These are phyloP conservation scores for Gallinago stenura DNA, from an alignment of 2,797 vertebrate species.

Conservation along the genomic window DNA sequence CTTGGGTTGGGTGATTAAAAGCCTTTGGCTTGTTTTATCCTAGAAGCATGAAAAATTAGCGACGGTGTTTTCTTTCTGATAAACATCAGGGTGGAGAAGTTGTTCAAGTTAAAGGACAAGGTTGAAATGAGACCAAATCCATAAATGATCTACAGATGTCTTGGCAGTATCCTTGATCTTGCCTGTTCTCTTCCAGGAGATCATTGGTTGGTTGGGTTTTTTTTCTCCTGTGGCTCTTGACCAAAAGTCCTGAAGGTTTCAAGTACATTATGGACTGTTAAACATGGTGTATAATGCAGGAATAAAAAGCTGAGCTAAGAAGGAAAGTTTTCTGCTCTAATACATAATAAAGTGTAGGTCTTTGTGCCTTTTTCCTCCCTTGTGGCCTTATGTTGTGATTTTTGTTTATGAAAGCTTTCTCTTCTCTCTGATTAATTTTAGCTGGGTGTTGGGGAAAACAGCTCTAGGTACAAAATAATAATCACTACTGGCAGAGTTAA, in stretches of 20 bases:
- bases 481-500: background rate
- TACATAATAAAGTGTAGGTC: background rate
- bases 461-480: background rate
- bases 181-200: background rate
- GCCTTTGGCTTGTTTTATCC: background rate
- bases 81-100: background rate
- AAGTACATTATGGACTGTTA: background rate
- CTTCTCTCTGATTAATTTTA: conserved; percentile 8
- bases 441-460: background rate
- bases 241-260: conserved; percentile 27
- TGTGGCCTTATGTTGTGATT: background rate
- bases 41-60: background rate
- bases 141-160: conserved; percentile 23
- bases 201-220: background rate
- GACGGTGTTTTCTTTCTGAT: background rate
- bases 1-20: background rate
- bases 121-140: background rate
- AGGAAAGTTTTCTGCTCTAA: background rate
- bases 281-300: background rate
- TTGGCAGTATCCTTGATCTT: conserved; percentile 49
- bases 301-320: background rate
- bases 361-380: background rate
- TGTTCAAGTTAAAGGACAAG: background rate
- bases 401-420: conserved; percentile 24
- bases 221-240: background rate